Evolutionary conservation across 2,113 vertebrate species (phyloP).

Genomic region (Platycercus adscitus): DNA sequence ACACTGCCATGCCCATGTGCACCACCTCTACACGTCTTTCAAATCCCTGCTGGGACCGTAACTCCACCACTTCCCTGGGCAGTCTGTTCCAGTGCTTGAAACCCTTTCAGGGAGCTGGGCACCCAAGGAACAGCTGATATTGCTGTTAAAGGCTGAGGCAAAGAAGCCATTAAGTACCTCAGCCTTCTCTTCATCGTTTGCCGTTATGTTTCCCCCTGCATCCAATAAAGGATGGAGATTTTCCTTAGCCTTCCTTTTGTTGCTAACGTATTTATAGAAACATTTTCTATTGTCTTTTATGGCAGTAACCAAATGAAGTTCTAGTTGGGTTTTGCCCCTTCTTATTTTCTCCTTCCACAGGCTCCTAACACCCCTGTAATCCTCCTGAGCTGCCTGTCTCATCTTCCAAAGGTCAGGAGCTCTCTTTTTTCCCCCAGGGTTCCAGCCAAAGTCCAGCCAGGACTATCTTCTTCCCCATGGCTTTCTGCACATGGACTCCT

Average conservation of each 20-base stretch:
- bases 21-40: background rate
- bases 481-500: background rate
- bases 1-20: too few species aligned
- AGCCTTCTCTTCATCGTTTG: background rate
- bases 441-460: background rate
- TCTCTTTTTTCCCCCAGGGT: background rate
- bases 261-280: background rate
- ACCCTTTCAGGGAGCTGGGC: background rate
- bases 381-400: background rate
- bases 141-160: background rate
- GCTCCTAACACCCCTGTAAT: background rate
- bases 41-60: background rate
- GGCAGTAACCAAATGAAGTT: background rate
- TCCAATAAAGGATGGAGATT: background rate
- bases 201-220: background rate
- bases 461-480: background rate
- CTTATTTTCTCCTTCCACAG: background rate
- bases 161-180: background rate
- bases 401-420: background rate
- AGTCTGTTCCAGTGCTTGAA: background rate
- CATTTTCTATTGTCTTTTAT: background rate
- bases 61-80: background rate
- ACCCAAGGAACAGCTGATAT: background rate
- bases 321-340: background rate
- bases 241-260: background rate